phyloP scores from a whole-genome alignment of 2,888 invertebrate species.

The Agrotis puta region DNA sequence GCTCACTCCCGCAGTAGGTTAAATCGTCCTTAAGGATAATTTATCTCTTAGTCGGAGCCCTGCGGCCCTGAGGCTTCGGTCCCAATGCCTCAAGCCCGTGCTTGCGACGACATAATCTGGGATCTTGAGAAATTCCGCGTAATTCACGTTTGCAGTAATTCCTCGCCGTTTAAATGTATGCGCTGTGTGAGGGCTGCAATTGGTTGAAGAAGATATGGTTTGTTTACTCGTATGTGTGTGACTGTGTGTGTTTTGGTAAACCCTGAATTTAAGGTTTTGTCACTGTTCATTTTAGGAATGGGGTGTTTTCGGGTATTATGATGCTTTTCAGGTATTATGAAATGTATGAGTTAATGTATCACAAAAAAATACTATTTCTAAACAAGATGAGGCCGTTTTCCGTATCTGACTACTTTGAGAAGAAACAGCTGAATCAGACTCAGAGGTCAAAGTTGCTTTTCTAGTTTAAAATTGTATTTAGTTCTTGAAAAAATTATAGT shows the following conservation, averaged over 20 bases:
- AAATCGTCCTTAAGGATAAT: constrained; percentile 69
- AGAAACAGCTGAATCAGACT: no score
- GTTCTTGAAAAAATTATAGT: no score
- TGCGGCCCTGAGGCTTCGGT: constrained; percentile 39
- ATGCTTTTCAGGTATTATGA: no score
- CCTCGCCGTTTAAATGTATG: constrained; percentile 48
- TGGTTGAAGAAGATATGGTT: constrained; percentile 16
- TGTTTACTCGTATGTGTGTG: constrained; percentile 12
- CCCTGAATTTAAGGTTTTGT: no score
- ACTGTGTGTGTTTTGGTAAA: not conserved
- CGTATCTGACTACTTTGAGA: no score
- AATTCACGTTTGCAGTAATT: constrained; percentile 47
- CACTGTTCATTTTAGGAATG: no score
- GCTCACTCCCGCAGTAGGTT: constrained; percentile 58
- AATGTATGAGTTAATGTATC: no score
- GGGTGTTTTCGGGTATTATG: no score
- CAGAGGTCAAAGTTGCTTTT: no score
- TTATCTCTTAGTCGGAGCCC: constrained; percentile 61
- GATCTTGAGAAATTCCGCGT: constrained; percentile 63
- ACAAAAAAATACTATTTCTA: no score
- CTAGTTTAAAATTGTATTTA: no score
- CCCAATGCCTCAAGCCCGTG: constrained; percentile 33
- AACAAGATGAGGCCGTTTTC: no score
- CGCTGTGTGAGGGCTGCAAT: constrained; percentile 40
- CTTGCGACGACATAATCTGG: constrained; percentile 60